phyloP scores from a whole-genome alignment of 2,113 vertebrate species.

The Forbesichthys agassizii region DNA sequence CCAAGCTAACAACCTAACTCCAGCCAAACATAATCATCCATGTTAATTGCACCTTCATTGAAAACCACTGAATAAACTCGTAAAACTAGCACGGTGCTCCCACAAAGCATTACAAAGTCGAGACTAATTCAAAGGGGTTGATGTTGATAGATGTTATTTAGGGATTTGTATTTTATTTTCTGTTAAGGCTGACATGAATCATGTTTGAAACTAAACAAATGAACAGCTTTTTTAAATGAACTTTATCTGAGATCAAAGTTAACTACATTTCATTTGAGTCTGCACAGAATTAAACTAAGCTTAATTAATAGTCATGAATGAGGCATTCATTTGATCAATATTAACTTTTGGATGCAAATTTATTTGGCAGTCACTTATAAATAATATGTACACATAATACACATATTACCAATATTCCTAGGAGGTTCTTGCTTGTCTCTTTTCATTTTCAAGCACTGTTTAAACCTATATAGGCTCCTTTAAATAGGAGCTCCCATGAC shows the following conservation, averaged over 20 bases:
- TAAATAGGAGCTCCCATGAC: constrained; percentile 51
- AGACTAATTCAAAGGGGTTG: constrained; percentile 53
- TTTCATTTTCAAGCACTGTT: constrained; percentile 34
- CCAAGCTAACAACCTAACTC: constrained; percentile 42
- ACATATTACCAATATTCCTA: background rate
- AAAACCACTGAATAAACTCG: constrained; percentile 62
- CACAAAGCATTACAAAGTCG: constrained; percentile 41
- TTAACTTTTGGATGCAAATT: constrained; percentile 4
- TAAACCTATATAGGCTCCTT: constrained; percentile 40
- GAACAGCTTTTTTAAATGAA: no score
- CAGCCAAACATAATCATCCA: constrained; percentile 58
- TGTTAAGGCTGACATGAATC: no score
- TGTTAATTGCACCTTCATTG: constrained; percentile 59
- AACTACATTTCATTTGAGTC: no score
- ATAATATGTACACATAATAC: background rate
- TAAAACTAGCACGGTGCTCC: constrained; percentile 35
- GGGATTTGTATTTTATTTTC: background rate
- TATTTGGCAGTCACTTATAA: no score
- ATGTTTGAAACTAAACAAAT: no score
- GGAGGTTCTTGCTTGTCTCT: no score
- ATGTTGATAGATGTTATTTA: constrained; percentile 30
- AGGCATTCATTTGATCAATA: background rate
- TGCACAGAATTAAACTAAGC: no score
- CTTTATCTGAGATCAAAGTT: no score
- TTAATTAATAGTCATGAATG: no score